Evolutionary conservation across 37 sponge, comb jelly and placozoan genomes (phyloP).

Genomic region (Spongia lamella): DNA sequence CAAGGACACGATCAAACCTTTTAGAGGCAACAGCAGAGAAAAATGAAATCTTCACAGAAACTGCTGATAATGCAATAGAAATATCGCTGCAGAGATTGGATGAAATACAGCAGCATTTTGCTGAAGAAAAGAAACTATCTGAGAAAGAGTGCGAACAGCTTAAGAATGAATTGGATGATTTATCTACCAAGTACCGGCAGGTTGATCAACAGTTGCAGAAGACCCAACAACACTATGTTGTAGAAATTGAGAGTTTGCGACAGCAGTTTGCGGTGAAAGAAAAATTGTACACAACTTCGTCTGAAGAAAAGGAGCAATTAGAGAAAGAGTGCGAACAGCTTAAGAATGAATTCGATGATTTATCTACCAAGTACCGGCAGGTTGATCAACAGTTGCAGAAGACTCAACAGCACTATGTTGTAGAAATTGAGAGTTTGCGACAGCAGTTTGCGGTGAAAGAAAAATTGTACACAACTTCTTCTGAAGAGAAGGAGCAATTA

Average conservation of each 20-base stretch:
- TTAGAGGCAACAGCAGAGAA: too few relatives aligned
- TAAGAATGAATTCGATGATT: background rate
- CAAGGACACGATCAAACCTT: too few relatives aligned
- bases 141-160: background rate
- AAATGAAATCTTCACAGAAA: too few relatives aligned
- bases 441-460: background rate
- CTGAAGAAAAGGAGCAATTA: background rate
- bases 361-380: background rate
- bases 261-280: background rate
- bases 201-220: too few relatives aligned
- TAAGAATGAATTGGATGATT: background rate
- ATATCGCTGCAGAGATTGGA: too few relatives aligned
- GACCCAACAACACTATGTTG: too few relatives aligned
- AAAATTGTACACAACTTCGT: background rate
- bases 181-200: background rate
- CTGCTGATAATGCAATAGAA: too few relatives aligned
- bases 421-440: constrained; percentile 8
- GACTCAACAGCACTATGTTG: background rate
- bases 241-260: background rate
- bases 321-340: constrained; percentile 3
- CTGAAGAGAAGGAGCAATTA: constrained; percentile 10
- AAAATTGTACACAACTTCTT: background rate
- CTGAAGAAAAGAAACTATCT: background rate
- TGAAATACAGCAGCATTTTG: too few relatives aligned
- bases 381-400: background rate